Percentiles rank a stretch among this genome's conserved stretches.
These are phyloP conservation scores for Pluvianellus socialis DNA, from an alignment of 2,113 vertebrate species.

Conservation along the genomic window DNA sequence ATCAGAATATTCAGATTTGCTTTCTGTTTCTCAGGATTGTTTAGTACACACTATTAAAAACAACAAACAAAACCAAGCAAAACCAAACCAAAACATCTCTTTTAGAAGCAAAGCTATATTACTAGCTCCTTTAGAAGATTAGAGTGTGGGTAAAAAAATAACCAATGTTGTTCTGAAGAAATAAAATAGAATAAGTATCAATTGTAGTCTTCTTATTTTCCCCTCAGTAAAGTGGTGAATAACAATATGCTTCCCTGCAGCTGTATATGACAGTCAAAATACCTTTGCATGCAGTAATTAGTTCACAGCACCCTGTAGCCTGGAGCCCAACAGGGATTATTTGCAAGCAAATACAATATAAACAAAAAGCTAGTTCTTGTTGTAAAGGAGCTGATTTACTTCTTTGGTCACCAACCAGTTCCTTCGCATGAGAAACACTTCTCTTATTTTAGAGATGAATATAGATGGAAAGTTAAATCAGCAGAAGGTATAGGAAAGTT, in stretches of 20 bases:
- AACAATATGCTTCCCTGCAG: slow-evolving; percentile 4
- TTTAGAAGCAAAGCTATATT: neutral
- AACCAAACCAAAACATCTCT: neutral
- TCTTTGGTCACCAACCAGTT: neutral
- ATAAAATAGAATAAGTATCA: neutral
- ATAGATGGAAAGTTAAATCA: neutral
- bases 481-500: neutral
- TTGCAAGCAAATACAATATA: slow-evolving; percentile 49
- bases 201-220: neutral
- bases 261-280: neutral
- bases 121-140: neutral
- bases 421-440: neutral
- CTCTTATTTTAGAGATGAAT: neutral
- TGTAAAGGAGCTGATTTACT: neutral
- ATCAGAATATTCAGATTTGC: neutral
- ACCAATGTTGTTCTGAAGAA: neutral
- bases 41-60: neutral
- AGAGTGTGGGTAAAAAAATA: neutral
- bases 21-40: neutral
- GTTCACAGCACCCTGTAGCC: slow-evolving; percentile 43
- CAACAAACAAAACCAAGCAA: neutral
- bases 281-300: slow-evolving; percentile 60
- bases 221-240: neutral
- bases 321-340: neutral
- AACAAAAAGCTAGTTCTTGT: slow-evolving; percentile 50